These are phyloP conservation scores for Poecilia wingei DNA, from an alignment of 2,797 vertebrate genomes.

Conservation along the genomic window DNA sequence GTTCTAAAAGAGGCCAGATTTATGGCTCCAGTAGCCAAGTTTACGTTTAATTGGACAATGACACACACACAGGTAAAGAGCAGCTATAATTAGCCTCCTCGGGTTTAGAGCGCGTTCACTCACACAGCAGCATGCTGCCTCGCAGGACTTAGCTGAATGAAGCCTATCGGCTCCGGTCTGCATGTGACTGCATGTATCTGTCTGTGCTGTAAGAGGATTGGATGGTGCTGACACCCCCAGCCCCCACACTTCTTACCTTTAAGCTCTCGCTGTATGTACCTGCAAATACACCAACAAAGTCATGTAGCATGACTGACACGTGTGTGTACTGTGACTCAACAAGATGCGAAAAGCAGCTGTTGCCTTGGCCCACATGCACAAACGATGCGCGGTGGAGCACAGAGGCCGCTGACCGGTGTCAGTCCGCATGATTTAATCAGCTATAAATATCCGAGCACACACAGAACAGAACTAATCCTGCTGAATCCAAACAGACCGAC, in stretches of 20 bases:
- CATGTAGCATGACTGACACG: not conserved
- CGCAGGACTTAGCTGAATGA: not conserved
- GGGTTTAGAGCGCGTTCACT: not conserved
- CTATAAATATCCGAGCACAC: constrained; percentile 63
- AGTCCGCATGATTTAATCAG: constrained; percentile 64
- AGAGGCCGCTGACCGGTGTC: constrained; percentile 18
- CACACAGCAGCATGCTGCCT: not conserved
- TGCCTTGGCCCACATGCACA: not conserved
- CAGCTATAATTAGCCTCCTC: not conserved
- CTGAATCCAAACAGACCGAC: constrained; percentile 28
- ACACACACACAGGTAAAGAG: not conserved
- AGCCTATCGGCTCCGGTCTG: not conserved
- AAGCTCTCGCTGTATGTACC: not conserved
- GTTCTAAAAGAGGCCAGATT: not conserved
- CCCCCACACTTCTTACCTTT: not conserved
- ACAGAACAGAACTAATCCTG: constrained; percentile 57
- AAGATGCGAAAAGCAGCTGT: not conserved
- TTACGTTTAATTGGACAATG: not conserved
- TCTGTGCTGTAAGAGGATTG: constrained; percentile 65
- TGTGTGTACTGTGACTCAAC: not conserved
- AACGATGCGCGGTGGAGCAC: not conserved
- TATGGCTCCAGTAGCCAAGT: not conserved
- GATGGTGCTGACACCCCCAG: constrained; percentile 21
- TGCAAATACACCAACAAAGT: constrained; percentile 9
- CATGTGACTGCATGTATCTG: constrained; percentile 16